Percentiles rank a stretch among this genome's conserved stretches.
phyloP scores from a whole-genome alignment of 2,797 vertebrate species.

The Harpagifer antarcticus region DNA sequence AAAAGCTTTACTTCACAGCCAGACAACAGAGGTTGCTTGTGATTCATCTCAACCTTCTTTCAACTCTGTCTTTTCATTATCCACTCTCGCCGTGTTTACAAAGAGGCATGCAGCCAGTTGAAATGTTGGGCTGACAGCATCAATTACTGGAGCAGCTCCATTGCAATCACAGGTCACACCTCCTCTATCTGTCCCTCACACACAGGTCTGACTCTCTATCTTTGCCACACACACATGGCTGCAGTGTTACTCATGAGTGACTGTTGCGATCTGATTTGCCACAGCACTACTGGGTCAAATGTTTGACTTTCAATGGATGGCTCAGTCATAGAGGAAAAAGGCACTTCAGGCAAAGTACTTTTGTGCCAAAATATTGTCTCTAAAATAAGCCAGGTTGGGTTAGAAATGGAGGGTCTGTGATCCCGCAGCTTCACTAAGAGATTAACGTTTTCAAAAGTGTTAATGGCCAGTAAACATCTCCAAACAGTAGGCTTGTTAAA shows the following conservation, averaged over 20 bases:
- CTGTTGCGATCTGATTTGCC: conserved; percentile 45
- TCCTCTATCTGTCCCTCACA: conserved; percentile 9
- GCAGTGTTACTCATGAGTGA: conserved; percentile 8
- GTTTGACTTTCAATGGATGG: conserved; percentile 31
- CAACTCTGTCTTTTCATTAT: conserved; percentile 65
- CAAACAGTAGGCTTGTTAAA: background rate
- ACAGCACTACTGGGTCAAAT: conserved; percentile 20
- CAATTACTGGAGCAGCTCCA: conserved; percentile 54
- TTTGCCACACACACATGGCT: background rate
- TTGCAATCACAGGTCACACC: conserved; percentile 35
- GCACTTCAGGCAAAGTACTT: conserved; percentile 1
- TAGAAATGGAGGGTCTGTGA: background rate
- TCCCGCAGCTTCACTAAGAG: background rate
- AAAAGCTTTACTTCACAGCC: conserved; percentile 56
- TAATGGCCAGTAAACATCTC: background rate
- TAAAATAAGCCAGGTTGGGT: background rate
- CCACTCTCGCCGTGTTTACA: conserved; percentile 50
- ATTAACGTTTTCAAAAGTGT: background rate
- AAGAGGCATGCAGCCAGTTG: conserved; percentile 26
- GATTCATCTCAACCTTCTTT: conserved; percentile 66
- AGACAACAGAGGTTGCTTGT: conserved; percentile 43
- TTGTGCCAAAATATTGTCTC: background rate
- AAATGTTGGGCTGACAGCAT: conserved; percentile 56
- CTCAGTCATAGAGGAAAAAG: conserved; percentile 6
- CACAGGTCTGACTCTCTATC: background rate